Conservation (phyloP, 2,113 vertebrate species). For the Megalops atlanticus region DNA sequence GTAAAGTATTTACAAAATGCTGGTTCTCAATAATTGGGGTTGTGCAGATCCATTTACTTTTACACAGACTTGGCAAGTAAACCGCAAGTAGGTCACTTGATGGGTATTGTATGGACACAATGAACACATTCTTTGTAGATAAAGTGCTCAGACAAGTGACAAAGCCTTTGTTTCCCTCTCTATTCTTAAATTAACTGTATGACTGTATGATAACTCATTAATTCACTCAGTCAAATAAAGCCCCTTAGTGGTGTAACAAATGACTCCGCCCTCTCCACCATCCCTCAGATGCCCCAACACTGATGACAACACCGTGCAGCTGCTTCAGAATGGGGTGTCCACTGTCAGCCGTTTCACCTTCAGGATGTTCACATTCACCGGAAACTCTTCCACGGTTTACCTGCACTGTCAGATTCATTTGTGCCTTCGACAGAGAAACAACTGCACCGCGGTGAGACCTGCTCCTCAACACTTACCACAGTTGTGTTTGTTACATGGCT, state of each 20-base stretch:
- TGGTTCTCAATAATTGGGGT: too few relatives aligned
- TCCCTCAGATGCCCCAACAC: constrained; percentile 62
- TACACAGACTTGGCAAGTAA: too few relatives aligned
- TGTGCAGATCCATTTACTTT: too few relatives aligned
- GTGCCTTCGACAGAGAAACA: constrained; percentile 49
- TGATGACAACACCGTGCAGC: constrained; percentile 51
- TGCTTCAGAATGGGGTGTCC: constrained; percentile 61
- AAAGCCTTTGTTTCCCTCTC: not conserved
- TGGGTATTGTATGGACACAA: too few relatives aligned
- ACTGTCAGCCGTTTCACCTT: constrained; percentile 65
- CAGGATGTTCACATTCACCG: constrained; percentile 59
- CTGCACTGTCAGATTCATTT: constrained; percentile 65
- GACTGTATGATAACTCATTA: too few relatives aligned
- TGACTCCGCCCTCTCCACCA: not conserved
- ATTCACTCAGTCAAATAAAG: too few relatives aligned
- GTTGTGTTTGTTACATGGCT: too few relatives aligned
- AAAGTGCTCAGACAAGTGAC: too few relatives aligned
- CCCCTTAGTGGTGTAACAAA: not conserved
- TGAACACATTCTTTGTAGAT: too few relatives aligned
- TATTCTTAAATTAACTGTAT: too few relatives aligned
- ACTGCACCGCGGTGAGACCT: constrained; percentile 54
- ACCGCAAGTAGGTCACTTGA: too few relatives aligned
- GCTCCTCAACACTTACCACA: not conserved
- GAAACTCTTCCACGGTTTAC: constrained; percentile 48
- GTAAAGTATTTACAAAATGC: too few relatives aligned